These are phyloP conservation scores for Drosophila jambulina DNA, from an alignment of 1,140 invertebrate species.

Conservation along the genomic window DNA sequence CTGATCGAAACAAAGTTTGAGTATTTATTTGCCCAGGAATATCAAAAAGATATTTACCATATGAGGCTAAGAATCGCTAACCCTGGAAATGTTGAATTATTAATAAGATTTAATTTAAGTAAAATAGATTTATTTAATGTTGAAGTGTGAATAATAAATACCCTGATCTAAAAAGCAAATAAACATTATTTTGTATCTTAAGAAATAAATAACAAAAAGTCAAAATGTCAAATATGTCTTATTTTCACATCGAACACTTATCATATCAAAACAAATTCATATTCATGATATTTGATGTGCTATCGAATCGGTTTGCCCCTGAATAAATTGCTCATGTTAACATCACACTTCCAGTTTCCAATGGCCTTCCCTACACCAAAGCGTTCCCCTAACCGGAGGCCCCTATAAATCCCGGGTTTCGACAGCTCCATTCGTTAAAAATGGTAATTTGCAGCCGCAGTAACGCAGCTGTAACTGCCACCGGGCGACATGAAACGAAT, in stretches of 20 bases:
- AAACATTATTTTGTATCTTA: neutral
- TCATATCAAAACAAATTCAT: conserved; percentile 5
- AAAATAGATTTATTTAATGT: no score
- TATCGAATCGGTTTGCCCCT: neutral
- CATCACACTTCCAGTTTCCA: conserved; percentile 9
- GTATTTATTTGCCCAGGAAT: neutral
- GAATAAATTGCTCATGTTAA: conserved; percentile 15
- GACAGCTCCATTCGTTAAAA: conserved; percentile 68
- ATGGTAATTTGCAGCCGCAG: conserved; percentile 62
- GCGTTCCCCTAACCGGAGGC: neutral
- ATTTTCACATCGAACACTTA: neutral
- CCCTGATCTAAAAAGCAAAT: neutral
- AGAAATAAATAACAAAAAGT: neutral
- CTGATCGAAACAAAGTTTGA: neutral
- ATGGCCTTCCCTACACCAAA: neutral
- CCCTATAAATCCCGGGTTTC: conserved; percentile 40
- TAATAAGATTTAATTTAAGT: neutral
- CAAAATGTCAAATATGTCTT: neutral
- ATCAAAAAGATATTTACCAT: neutral
- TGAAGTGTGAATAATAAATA: no score
- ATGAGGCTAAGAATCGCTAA: neutral
- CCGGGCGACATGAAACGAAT: conserved; percentile 18
- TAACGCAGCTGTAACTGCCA: conserved; percentile 33
- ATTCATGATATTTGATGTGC: conserved; percentile 4
- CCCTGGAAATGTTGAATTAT: neutral